Conservation (phyloP, 2,797 vertebrate species). For the Sebastes oblongus region DNA sequence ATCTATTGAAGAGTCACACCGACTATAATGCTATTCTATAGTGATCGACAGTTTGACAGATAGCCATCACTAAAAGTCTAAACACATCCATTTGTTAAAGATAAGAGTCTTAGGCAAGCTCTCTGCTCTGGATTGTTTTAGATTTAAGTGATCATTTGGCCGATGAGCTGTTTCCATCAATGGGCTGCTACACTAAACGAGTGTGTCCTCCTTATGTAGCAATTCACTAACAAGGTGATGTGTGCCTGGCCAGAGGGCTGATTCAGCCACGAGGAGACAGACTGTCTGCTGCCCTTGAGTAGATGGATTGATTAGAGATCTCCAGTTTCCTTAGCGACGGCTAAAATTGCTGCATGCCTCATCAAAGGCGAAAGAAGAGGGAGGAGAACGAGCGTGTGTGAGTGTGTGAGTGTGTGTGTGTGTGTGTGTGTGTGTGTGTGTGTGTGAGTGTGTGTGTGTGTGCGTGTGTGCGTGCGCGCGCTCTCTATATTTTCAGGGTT, state of each 20-base stretch:
- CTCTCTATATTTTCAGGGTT: not conserved
- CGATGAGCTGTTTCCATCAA: slow-evolving; percentile 44
- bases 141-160: slow-evolving; percentile 34
- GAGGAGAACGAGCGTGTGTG: slow-evolving; percentile 1
- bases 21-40: not conserved
- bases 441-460: not conserved
- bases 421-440: not conserved
- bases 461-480: no score
- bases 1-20: not conserved
- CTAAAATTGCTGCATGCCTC: slow-evolving; percentile 75
- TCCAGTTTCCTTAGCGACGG: slow-evolving; percentile 77
- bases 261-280: slow-evolving; percentile 63
- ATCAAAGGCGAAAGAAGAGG: slow-evolving; percentile 60
- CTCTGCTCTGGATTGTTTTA: slow-evolving; percentile 1
- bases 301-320: slow-evolving; percentile 77
- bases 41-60: not conserved
- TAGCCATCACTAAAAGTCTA: not conserved
- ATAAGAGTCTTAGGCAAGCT: not conserved
- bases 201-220: slow-evolving; percentile 35
- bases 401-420: no score
- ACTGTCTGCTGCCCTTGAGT: slow-evolving; percentile 66
- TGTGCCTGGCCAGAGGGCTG: slow-evolving; percentile 44
- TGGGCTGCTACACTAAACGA: slow-evolving; percentile 24
- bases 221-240: slow-evolving; percentile 51
- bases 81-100: not conserved